Percentiles rank a stretch among this genome's conserved stretches.
phyloP scores from a whole-genome alignment of 2,797 vertebrate species.

The Neosilurus hyrtlii region DNA sequence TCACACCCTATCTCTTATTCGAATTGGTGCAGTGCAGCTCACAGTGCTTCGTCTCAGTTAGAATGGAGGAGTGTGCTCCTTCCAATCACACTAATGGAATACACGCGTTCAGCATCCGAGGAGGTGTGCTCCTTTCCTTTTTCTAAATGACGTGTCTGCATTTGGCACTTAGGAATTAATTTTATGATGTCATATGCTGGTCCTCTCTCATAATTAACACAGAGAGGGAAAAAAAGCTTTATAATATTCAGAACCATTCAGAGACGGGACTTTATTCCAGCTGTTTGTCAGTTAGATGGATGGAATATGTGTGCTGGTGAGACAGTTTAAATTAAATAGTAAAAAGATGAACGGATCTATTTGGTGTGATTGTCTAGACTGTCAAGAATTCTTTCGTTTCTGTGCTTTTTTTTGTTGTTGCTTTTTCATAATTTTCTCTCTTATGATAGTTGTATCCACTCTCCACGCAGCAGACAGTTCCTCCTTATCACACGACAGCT shows the following conservation, averaged over 20 bases:
- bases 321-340: neutral
- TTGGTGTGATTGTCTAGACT: neutral
- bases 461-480: no score
- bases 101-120: neutral
- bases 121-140: constrained; percentile 12
- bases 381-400: neutral
- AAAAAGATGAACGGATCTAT: neutral
- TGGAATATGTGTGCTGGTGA: neutral
- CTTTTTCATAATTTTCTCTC: no score
- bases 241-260: neutral
- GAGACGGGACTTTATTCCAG: neutral
- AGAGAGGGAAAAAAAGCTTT: neutral
- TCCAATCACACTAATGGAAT: constrained; percentile 48
- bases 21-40: constrained; percentile 25
- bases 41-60: constrained; percentile 28
- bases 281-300: neutral
- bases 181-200: neutral
- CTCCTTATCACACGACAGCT: no score
- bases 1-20: neutral
- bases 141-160: constrained; percentile 26
- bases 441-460: no score
- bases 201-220: constrained; percentile 4
- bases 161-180: neutral
- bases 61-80: neutral
- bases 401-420: no score